These are phyloP conservation scores for Albula goreensis DNA, from an alignment of 2,113 vertebrate genomes.

Conservation along the genomic window DNA sequence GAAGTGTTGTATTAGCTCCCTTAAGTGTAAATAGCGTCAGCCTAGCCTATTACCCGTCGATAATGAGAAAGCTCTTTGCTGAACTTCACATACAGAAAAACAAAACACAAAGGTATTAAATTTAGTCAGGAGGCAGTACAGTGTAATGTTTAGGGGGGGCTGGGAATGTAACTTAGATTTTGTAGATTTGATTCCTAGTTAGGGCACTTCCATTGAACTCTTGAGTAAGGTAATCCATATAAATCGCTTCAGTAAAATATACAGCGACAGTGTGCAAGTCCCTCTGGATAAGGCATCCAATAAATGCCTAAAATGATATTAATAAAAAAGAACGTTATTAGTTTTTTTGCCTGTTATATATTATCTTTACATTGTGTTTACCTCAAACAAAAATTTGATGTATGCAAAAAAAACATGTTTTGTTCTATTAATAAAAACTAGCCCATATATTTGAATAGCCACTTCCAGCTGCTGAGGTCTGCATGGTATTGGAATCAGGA, in stretches of 20 bases:
- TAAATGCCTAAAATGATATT: no score
- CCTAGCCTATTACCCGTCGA: conserved; percentile 58
- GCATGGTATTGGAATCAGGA: no score
- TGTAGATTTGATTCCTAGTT: no score
- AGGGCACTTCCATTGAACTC: no score
- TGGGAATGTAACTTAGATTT: no score
- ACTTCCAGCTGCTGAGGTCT: no score
- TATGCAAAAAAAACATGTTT: not conserved
- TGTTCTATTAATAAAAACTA: not conserved
- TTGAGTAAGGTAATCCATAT: no score
- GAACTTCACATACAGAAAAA: not conserved
- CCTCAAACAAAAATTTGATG: not conserved
- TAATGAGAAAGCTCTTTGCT: conserved; percentile 42
- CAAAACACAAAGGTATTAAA: not conserved
- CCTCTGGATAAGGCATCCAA: no score
- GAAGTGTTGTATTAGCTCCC: conserved; percentile 68
- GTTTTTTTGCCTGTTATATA: not conserved
- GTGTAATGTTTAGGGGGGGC: no score
- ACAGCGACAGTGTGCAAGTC: no score
- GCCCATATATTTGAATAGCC: not conserved
- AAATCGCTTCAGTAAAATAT: no score
- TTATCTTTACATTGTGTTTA: not conserved
- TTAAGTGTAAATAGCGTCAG: conserved; percentile 64
- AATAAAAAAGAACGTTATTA: not conserved
- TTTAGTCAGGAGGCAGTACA: no score